Evolutionary conservation across 1,140 invertebrate species (phyloP), one percentile per base, ranked within the genome.

Genomic region (Penaeus chinensis): DNA sequence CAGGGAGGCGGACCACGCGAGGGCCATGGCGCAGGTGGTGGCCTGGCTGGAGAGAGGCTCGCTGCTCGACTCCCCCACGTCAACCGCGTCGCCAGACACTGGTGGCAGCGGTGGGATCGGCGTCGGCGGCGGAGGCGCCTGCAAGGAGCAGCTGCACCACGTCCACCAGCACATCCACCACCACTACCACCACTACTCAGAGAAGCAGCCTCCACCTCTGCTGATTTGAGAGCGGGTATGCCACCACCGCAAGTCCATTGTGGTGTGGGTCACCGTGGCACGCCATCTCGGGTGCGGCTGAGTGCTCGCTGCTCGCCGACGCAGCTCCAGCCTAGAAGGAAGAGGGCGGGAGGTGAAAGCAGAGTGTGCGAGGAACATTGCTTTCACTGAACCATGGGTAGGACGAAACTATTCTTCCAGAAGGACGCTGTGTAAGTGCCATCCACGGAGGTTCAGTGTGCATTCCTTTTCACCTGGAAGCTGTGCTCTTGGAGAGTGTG

Each of bases 111-210:
- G 89, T 54, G 47, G 79, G 76, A 19, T 32, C 86, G 63, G 61
- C 65, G 65, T 74, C 62, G 83, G 83, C 27, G 65, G 82, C 71
- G 80, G 83, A 65, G 82, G 80, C 11, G 91, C 93, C 22, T 93
- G 93, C 87, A 91, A 92, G 82, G 93, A 94, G 87, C 93, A 94
- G 90, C 94, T 94, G 89, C 94, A 94, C 91, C 96, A 96, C 91
- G 94, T 96, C 84, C 96, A 96, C 91, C 95, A 96, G 91, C 96
- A 96, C 90, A 95, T 96, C 90, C 96, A 96, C 91, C 96, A 96
- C 92, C 96, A 96, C 91, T 96, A 96, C 92, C 95, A 96, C 92
- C 96, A 96, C 92, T 96, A 95, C 91, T 91, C 92, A 79, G 89
- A 91, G 24, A 83, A 84, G 54, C 79, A 87, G 76, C 82, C 82